These are phyloP conservation scores for Euplagia quadripunctaria DNA, from an alignment of 2,888 invertebrate genomes.

Conservation along the genomic window DNA sequence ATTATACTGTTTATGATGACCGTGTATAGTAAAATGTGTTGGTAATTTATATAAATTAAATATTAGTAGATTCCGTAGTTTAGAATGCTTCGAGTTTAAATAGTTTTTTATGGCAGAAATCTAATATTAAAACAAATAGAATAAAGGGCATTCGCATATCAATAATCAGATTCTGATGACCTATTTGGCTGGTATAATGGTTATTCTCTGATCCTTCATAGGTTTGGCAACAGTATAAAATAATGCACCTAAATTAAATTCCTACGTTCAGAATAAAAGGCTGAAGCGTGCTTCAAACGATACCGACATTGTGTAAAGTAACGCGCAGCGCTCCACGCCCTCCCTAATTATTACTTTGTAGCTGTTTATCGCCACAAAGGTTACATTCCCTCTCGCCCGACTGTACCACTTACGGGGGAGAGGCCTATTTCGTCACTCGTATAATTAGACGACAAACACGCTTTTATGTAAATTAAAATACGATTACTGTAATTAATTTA, in stretches of 20 bases:
- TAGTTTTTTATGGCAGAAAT: too few relatives aligned
- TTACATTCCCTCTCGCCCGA: constrained; percentile 38
- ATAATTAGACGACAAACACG: constrained; percentile 41
- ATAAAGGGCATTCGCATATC: background rate
- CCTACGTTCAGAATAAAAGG: constrained; percentile 17
- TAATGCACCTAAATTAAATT: constrained; percentile 11
- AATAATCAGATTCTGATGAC: background rate
- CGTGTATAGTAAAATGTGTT: too few relatives aligned
- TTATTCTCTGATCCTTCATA: background rate
- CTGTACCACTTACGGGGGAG: constrained; percentile 36
- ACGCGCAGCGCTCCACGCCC: constrained; percentile 27
- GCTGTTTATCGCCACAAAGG: constrained; percentile 47
- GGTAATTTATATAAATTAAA: too few relatives aligned
- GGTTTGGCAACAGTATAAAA: background rate
- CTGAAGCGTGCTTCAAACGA: constrained; percentile 26
- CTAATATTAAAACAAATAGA: background rate
- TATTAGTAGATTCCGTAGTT: too few relatives aligned
- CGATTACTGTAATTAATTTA: background rate
- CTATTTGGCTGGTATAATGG: background rate
- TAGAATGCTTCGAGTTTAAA: background rate
- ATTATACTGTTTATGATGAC: too few relatives aligned
- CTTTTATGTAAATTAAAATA: constrained; percentile 1
- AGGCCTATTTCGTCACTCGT: constrained; percentile 43
- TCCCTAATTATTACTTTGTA: constrained; percentile 39
- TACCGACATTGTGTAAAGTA: constrained; percentile 33